Conservation (phyloP, 2,113 vertebrate species). For the Psettodes erumei region DNA sequence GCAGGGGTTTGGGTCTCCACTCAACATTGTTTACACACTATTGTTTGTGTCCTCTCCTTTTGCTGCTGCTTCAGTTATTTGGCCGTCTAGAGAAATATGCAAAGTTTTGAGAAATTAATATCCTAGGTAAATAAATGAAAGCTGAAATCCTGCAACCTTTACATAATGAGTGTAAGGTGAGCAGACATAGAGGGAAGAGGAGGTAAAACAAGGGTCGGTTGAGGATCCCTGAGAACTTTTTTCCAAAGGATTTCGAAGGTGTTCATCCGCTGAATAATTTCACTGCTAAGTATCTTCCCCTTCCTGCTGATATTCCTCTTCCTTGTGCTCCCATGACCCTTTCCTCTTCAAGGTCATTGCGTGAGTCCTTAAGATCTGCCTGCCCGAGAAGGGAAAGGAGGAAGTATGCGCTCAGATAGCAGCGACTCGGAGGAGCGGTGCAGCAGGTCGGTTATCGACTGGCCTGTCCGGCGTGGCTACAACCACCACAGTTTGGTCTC, state of each 20-base stretch:
- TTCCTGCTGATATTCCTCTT: constrained; percentile 24
- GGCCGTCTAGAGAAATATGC: constrained; percentile 7
- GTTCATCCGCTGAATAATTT: constrained; percentile 37
- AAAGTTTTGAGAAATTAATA: constrained; percentile 15
- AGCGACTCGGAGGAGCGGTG: constrained; percentile 55
- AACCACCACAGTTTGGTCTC: constrained; percentile 76
- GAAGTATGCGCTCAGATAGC: constrained; percentile 24
- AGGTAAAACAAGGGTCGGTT: neutral
- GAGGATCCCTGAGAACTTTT: constrained; percentile 29
- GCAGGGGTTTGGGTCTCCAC: constrained; percentile 60
- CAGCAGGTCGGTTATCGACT: constrained; percentile 75
- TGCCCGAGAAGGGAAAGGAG: neutral
- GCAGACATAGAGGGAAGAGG: neutral
- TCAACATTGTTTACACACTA: constrained; percentile 62
- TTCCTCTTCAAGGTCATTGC: constrained; percentile 66
- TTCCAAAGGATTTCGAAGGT: constrained; percentile 4
- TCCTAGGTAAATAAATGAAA: constrained; percentile 17
- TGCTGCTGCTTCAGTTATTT: constrained; percentile 19
- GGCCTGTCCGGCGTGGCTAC: constrained; percentile 58
- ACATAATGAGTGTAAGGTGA: constrained; percentile 9
- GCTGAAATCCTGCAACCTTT: constrained; percentile 23
- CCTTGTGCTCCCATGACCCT: constrained; percentile 32
- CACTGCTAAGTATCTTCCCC: constrained; percentile 7
- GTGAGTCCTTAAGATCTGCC: constrained; percentile 56
- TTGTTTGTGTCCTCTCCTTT: constrained; percentile 59